Evolutionary conservation across 2,888 invertebrate species (phyloP), one percentile per base, ranked within the genome.

Genomic region (Drosophila infuscata): DNA sequence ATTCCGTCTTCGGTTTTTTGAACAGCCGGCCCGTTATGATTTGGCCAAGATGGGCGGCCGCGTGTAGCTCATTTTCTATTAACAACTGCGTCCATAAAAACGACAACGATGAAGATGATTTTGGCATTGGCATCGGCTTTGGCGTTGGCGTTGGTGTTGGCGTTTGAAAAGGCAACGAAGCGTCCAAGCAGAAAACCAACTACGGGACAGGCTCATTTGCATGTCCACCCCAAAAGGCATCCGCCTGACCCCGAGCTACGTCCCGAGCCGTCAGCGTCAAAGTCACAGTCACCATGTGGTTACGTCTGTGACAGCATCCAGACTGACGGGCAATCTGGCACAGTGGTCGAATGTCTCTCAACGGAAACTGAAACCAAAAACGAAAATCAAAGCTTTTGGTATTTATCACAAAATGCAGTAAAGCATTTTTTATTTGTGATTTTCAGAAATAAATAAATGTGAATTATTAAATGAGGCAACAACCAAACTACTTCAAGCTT

Each of bases 71-170:
- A 82, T 90, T 89, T 89, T 89, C 89, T 90, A 90, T 90, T 89
- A 90, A 89, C 91, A 89, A 89, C 90, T 89, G 91, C 79, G 86
- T 75, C 76, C 84, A 82, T 89, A 89, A 89, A 89, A 89, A 88
- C 70, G 75, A 72, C 75, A 84, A 65, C 77, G 73, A 70, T 29
- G 32, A 41, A 35, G 60, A 56, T n/a, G 61, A 49, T 60, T 60
- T 51, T 20, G 51, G 49, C 51, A 56, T 25, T 30, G 53, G 25
- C 62, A 48, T 48, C 9, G 32, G n/a, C 70, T 20, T 48, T 8
- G 32, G n/a, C 70, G 38, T 46, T 36, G 56, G 11, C 38, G 41
- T 15, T 41, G 36, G 12, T 38, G 46, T 60, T 67, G 48, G 61
- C 61, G 63, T 79, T 82, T 69, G 79, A 60, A 78, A 69, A 87